These are phyloP conservation scores for Diplodus sargus DNA, from an alignment of 2,797 vertebrate genomes.

Conservation along the genomic window DNA sequence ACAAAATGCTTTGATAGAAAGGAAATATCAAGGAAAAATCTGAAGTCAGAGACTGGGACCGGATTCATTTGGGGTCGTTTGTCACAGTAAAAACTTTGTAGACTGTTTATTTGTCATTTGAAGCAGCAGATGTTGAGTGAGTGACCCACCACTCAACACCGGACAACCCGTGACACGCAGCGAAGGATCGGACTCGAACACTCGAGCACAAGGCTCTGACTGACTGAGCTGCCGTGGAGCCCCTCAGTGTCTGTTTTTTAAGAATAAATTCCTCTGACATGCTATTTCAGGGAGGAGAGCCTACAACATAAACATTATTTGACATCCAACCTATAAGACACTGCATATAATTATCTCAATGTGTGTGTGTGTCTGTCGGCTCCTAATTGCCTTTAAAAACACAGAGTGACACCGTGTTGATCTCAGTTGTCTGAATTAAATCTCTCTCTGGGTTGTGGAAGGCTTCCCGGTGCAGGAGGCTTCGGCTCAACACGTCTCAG, in stretches of 20 bases:
- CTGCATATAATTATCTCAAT: background rate
- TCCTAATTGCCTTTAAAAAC: slow-evolving; percentile 16
- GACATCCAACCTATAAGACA: background rate
- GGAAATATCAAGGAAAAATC: slow-evolving; percentile 26
- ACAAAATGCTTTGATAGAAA: slow-evolving; percentile 31
- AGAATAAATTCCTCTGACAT: background rate
- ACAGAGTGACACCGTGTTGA: slow-evolving; percentile 22
- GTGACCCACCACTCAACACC: no score
- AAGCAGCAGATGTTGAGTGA: slow-evolving; percentile 7
- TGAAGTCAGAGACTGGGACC: slow-evolving; percentile 16
- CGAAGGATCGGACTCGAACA: no score
- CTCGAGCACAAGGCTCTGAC: no score
- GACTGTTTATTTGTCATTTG: background rate
- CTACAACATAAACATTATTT: background rate
- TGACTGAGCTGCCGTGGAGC: no score
- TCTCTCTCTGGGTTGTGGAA: slow-evolving; percentile 37
- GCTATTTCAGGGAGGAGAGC: no score
- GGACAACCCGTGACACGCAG: no score
- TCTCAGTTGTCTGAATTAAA: slow-evolving; percentile 24
- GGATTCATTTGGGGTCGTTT: slow-evolving; percentile 5
- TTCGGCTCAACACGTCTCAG: slow-evolving; percentile 42
- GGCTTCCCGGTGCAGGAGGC: slow-evolving; percentile 44
- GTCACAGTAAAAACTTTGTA: slow-evolving; percentile 17
- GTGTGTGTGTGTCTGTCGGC: background rate
- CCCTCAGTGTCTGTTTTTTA: background rate